Conservation (phyloP, 2,113 vertebrate genomes). For the Hirundichthys speculiger region DNA sequence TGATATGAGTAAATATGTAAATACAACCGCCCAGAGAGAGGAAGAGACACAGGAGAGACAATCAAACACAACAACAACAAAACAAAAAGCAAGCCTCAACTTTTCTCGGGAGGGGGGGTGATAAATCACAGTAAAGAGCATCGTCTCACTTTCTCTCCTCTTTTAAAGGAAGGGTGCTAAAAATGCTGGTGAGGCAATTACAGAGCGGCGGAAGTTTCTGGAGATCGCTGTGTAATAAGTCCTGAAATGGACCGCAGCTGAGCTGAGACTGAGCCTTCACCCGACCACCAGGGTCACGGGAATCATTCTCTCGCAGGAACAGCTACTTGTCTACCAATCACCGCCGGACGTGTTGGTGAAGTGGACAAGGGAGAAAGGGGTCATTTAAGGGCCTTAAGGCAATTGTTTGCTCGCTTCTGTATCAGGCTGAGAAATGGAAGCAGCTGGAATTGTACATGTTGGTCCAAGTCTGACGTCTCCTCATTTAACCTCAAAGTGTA, state of each 20-base stretch:
- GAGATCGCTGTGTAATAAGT: constrained; percentile 76
- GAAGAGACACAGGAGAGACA: constrained; percentile 48
- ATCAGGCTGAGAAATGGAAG: constrained; percentile 20
- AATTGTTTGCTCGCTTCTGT: constrained; percentile 27
- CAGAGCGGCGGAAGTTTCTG: constrained; percentile 56
- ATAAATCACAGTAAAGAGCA: constrained; percentile 68
- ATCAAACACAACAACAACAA: constrained; percentile 52
- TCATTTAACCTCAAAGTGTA: too few species aligned
- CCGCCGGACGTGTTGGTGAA: constrained; percentile 35
- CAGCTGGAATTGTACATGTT: background rate
- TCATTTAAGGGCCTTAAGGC: constrained; percentile 15
- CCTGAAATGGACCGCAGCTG: constrained; percentile 60
- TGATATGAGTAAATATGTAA: constrained; percentile 45
- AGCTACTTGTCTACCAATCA: constrained; percentile 56
- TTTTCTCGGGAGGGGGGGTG: constrained; percentile 17
- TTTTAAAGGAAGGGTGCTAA: constrained; percentile 39
- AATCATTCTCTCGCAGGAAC: constrained; percentile 59
- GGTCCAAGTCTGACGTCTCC: too few species aligned
- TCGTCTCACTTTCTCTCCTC: constrained; percentile 35
- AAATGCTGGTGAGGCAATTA: constrained; percentile 66
- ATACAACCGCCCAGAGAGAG: constrained; percentile 35
- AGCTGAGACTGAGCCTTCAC: constrained; percentile 74
- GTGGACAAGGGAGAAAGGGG: constrained; percentile 23
- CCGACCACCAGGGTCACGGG: constrained; percentile 58
- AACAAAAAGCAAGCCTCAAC: constrained; percentile 47